A percentile compares a stretch with the other conserved stretches of the same genome.
phyloP scores from a whole-genome alignment of 1,140 invertebrate genomes.

The Drosophila micromelanica region DNA sequence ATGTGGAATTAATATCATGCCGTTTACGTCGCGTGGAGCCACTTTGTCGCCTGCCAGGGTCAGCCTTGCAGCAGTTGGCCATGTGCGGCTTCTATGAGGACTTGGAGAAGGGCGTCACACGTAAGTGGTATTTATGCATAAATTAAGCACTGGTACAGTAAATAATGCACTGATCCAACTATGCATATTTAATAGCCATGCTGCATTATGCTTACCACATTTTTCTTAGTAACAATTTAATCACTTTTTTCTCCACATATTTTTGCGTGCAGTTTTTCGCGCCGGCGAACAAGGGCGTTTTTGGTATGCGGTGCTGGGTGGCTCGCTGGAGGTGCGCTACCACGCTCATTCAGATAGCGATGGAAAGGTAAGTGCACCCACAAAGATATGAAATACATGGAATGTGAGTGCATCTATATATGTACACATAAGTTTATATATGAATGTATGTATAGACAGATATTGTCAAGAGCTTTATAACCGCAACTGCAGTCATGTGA shows the following conservation, averaged over 20 bases:
- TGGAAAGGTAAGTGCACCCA: constrained; percentile 85
- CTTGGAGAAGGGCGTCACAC: constrained; percentile 90
- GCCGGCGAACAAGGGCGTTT: constrained; percentile 91
- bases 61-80: constrained; percentile 90
- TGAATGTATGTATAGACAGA: constrained; percentile 10
- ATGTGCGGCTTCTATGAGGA: constrained; percentile 91
- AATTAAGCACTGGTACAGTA: constrained; percentile 15
- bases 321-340: constrained; percentile 88
- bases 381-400: constrained; percentile 23
- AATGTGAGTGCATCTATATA: background rate
- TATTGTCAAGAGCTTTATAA: constrained; percentile 19
- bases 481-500: constrained; percentile 32
- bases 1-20: constrained; percentile 88
- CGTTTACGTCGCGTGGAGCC: constrained; percentile 87
- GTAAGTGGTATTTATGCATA: constrained; percentile 86
- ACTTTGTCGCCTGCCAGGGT: constrained; percentile 88
- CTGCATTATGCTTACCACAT: background rate
- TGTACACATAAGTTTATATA: background rate
- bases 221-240: background rate
- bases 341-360: constrained; percentile 86
- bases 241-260: background rate
- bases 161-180: too few species aligned
- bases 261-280: constrained; percentile 88
- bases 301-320: constrained; percentile 91
- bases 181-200: constrained; percentile 2